A percentile compares a stretch with the other conserved stretches of the same genome.
Conservation (phyloP, 2,888 invertebrate genomes). For the Zaprionus bogoriensis region DNA sequence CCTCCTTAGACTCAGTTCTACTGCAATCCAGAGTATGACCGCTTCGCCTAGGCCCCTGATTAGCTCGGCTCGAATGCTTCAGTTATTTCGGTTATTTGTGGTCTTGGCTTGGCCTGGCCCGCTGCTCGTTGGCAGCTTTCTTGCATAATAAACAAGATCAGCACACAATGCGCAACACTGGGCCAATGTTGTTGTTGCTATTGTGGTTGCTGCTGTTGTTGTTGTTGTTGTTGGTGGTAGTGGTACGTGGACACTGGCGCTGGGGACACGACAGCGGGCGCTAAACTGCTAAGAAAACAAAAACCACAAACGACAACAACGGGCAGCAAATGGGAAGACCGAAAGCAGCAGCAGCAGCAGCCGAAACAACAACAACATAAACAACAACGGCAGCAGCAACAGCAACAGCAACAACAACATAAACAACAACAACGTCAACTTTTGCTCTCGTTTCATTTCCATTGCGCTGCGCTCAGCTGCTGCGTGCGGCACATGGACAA, state of each 20-base stretch:
- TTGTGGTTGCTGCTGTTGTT: background rate
- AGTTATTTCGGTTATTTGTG: slow-evolving; percentile 24
- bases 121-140: slow-evolving; percentile 73
- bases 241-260: slow-evolving; percentile 30
- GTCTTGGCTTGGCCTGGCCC: slow-evolving; percentile 30
- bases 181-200: slow-evolving; percentile 71
- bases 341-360: slow-evolving; percentile 23
- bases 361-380: no score
- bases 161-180: slow-evolving; percentile 78
- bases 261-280: slow-evolving; percentile 70
- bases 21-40: no score
- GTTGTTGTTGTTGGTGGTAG: background rate
- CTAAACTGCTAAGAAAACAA: slow-evolving; percentile 66
- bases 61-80: slow-evolving; percentile 2
- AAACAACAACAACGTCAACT: slow-evolving; percentile 40
- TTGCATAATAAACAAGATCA: slow-evolving; percentile 78
- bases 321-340: slow-evolving; percentile 10
- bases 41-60: background rate
- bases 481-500: slow-evolving; percentile 69
- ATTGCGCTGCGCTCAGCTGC: slow-evolving; percentile 31
- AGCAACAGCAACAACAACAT: slow-evolving; percentile 16
- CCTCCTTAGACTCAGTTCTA: no score
- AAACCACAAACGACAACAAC: slow-evolving; percentile 30
- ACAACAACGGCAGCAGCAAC: slow-evolving; percentile 9
- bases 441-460: slow-evolving; percentile 66